phyloP scores from a whole-genome alignment of 2,888 invertebrate species.

The Pilophorus perplexus region DNA sequence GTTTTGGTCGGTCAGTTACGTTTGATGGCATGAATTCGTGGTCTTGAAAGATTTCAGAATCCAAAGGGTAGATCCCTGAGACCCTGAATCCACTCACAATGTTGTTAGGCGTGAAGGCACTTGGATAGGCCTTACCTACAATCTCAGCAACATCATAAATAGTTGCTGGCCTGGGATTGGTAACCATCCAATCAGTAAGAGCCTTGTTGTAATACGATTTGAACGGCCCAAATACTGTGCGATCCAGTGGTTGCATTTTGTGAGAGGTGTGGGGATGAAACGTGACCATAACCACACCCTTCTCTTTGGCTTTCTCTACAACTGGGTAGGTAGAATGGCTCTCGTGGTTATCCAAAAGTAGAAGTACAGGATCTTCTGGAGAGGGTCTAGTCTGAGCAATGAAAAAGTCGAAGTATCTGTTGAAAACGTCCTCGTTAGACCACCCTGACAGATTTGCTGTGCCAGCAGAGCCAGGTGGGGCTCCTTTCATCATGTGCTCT shows the following conservation, averaged over 20 bases:
- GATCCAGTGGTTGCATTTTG: constrained; percentile 41
- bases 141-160: constrained; percentile 23
- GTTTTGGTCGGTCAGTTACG: constrained; percentile 12
- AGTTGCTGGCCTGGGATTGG: neutral
- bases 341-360: constrained; percentile 51
- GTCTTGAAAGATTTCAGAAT: constrained; percentile 7
- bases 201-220: constrained; percentile 15
- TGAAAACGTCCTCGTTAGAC: constrained; percentile 48
- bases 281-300: constrained; percentile 40
- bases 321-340: constrained; percentile 44
- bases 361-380: constrained; percentile 48
- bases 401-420: constrained; percentile 43
- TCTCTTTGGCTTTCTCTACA: constrained; percentile 36
- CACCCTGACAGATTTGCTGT: constrained; percentile 48
- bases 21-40: constrained; percentile 10
- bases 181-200: constrained; percentile 6
- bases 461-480: constrained; percentile 49
- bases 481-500: constrained; percentile 49
- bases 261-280: constrained; percentile 42
- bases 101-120: constrained; percentile 9
- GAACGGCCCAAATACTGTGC: constrained; percentile 36
- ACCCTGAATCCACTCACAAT: constrained; percentile 12
- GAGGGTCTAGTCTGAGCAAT: constrained; percentile 45
- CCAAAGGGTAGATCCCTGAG: constrained; percentile 9
- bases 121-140: neutral